Percentiles rank a stretch among this genome's conserved stretches.
phyloP scores from a whole-genome alignment of 2,797 vertebrate species.

The Naso thynnoides region DNA sequence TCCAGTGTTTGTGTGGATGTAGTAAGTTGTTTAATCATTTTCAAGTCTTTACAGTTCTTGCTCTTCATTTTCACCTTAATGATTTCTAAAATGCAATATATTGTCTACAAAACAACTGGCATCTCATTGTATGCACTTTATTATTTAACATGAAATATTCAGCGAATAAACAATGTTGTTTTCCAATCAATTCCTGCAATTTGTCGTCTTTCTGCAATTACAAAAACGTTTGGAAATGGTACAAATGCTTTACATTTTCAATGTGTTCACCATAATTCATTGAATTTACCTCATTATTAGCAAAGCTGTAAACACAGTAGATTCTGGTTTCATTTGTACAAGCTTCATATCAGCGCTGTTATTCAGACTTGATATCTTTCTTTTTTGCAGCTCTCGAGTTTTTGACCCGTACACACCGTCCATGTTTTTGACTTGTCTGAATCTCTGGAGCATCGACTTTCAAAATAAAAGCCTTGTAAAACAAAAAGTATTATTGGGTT shows the following conservation, averaged over 20 bases:
- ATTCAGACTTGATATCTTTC: no score
- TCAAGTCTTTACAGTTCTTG: not conserved
- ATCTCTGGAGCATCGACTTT: not conserved
- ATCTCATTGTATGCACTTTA: slow-evolving; percentile 3
- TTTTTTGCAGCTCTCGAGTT: no score
- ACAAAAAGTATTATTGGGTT: not conserved
- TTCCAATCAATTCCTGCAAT: not conserved
- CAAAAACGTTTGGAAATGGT: not conserved
- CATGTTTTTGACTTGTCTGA: not conserved
- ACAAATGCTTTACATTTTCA: no score
- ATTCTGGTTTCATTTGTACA: no score
- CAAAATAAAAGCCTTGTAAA: slow-evolving; percentile 35
- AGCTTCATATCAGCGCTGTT: no score
- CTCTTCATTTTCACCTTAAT: not conserved
- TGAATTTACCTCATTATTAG: no score
- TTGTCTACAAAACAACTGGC: accelerated
- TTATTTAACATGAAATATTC: not conserved
- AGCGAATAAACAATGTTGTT: not conserved
- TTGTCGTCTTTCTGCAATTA: not conserved
- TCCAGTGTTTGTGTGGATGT: no score
- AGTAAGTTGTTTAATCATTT: not conserved
- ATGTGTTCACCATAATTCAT: no score
- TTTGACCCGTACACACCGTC: no score
- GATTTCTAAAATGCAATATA: not conserved
- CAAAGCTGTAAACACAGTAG: no score